Conservation (phyloP, 2,797 vertebrate species). For the Sternotherus odoratus region DNA sequence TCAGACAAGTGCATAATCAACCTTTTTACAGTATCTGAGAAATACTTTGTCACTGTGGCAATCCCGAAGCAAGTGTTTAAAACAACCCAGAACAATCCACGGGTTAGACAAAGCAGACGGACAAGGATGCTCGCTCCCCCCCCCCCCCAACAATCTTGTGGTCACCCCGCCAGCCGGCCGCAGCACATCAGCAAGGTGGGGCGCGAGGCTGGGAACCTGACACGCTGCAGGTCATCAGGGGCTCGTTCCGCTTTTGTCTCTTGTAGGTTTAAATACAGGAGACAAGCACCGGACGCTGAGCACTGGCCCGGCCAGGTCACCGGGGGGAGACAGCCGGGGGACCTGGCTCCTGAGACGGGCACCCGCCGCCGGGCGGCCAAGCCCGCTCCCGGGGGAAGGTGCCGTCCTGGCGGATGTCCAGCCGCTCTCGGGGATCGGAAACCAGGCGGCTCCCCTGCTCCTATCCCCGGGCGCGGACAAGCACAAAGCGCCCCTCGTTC, state of each 20-base stretch:
- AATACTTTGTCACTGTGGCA: background rate
- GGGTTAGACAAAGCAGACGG: background rate
- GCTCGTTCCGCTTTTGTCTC: background rate
- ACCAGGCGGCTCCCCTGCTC: background rate
- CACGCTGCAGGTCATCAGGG: background rate
- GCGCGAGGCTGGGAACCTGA: background rate
- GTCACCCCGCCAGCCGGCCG: background rate
- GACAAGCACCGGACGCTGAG: background rate
- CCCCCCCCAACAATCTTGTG: background rate
- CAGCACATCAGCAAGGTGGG: background rate
- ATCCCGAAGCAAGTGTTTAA: background rate
- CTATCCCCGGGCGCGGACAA: too few relatives aligned
- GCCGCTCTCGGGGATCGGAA: rapidly evolving
- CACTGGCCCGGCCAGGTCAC: background rate
- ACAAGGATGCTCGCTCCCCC: background rate
- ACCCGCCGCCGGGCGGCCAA: background rate
- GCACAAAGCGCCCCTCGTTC: background rate
- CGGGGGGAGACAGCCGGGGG: background rate
- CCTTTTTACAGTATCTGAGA: background rate
- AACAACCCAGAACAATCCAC: background rate
- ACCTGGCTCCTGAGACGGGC: background rate
- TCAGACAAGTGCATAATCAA: background rate
- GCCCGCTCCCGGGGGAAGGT: background rate
- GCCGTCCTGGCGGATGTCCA: background rate
- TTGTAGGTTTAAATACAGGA: background rate